These are phyloP conservation scores for Phania funesta DNA, from an alignment of 2,888 invertebrate genomes.

Conservation along the genomic window DNA sequence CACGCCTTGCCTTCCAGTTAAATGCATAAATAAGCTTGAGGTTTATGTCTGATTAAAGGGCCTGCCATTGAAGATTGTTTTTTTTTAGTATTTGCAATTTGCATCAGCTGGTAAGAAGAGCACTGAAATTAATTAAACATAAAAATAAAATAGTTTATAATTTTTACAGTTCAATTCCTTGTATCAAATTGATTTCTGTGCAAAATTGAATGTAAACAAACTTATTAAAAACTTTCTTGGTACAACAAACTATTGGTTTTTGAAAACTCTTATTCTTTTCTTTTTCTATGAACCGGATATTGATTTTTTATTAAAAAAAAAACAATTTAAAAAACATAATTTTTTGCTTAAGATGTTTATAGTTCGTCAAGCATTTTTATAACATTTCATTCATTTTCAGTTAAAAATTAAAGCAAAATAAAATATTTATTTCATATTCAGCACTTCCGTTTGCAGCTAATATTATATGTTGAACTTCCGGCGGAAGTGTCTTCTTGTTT, in stretches of 20 bases:
- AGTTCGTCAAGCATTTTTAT: slow-evolving; percentile 30
- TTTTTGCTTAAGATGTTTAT: slow-evolving; percentile 41
- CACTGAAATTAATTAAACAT: not conserved
- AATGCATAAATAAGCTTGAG: slow-evolving; percentile 66
- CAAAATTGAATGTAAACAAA: slow-evolving; percentile 15
- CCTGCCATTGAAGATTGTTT: not conserved
- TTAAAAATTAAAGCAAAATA: slow-evolving; percentile 9
- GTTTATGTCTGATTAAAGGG: slow-evolving; percentile 64
- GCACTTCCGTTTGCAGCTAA: slow-evolving; percentile 66
- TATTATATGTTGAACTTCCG: slow-evolving; percentile 67
- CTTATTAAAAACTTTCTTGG: too few species aligned
- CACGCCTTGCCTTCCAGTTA: slow-evolving; percentile 66
- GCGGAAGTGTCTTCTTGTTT: slow-evolving; percentile 52
- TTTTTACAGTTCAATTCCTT: slow-evolving; percentile 50
- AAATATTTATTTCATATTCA: slow-evolving; percentile 62
- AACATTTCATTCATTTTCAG: slow-evolving; percentile 9
- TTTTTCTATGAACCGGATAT: slow-evolving; percentile 54
- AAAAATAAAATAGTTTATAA: slow-evolving; percentile 36
- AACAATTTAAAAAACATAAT: slow-evolving; percentile 21
- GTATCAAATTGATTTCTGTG: not conserved
- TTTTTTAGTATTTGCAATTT: not conserved
- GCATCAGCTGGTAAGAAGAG: not conserved
- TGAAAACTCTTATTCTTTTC: not conserved
- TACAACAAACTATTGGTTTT: too few species aligned
- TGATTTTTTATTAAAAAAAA: slow-evolving; percentile 54